Evolutionary conservation across 2,888 invertebrate species (phyloP), one percentile per base, ranked within the genome.

Genomic region (Petrolisthes manimaculis): DNA sequence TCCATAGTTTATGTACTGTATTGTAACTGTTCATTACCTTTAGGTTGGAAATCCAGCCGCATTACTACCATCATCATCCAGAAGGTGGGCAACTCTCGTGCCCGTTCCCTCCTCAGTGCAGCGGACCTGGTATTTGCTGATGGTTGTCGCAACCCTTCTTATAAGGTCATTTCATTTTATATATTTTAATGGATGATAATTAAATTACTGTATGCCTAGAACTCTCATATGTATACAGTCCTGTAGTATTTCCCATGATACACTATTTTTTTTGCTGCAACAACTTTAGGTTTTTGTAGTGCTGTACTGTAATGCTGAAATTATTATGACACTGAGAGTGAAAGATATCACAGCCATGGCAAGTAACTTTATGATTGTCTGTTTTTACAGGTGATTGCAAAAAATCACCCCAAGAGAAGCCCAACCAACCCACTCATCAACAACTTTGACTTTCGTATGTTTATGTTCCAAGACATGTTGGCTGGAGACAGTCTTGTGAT

Each of bases 401-500:
- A 92, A 0, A 82, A 90, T 14, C 92, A 92, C 83, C 92, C 92
- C 0, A 90, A 91, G 75, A 90, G 92, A 14, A 92, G 92, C 78
- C 86, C 91, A 5, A 80, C 91, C 6, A 92, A 92, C 71, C 90
- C 91, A 12, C 89, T 92, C 55, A 89, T 91, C 56, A 92, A 92
- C 84, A 92, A 91, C 78, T 92, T 92, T 91, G 91, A 92, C 71
- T 92, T 92, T 90, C 90, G 92, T 18, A 92, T 92, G 14, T 92
- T 92, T 88, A 92, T 92, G 92, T 92, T 92, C 89, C 92, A 92
- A 91, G 92, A 92, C 54, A 92, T 92, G 92, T 89, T 89, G 74
- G 91, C 92, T 37, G 92, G 92, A 5, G 92, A 92, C 75, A 86
- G 91, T 3, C 90, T 92, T 12, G 90, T 92, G 78, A 91, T 92